Evolutionary conservation across 2,113 vertebrate genomes (phyloP).

Genomic region (Oncorhynchus keta): DNA sequence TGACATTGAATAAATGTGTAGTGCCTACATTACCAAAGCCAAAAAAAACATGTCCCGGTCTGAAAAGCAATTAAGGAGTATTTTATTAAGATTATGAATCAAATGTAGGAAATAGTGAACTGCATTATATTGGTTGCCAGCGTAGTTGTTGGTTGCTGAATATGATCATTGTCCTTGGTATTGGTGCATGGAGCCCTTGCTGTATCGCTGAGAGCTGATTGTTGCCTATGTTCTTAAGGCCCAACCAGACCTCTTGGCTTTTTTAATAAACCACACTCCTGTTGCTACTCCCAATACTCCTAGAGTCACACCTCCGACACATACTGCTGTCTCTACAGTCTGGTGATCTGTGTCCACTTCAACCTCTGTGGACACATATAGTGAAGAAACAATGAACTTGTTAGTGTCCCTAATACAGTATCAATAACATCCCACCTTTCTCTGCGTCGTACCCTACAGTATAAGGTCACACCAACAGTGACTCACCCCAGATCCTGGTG

Average conservation of each 20-base stretch:
- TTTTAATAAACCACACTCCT: constrained; percentile 29
- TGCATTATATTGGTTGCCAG: too few species aligned
- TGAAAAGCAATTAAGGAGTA: too few species aligned
- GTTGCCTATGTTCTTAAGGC: too few species aligned
- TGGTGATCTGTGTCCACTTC: constrained; percentile 4
- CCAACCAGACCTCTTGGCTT: constrained; percentile 14
- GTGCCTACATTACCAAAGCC: too few species aligned
- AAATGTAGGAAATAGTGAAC: too few species aligned
- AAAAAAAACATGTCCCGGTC: too few species aligned
- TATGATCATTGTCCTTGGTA: too few species aligned
- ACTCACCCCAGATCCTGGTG: constrained; percentile 29
- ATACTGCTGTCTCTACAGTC: constrained; percentile 15
- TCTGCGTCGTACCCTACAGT: background rate
- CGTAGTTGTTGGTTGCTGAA: too few species aligned
- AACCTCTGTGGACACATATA: constrained; percentile 21
- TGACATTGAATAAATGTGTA: too few species aligned
- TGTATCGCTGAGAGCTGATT: too few species aligned
- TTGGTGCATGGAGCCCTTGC: too few species aligned
- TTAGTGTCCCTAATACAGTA: background rate
- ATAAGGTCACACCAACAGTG: background rate
- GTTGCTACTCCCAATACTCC: constrained; percentile 34
- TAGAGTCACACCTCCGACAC: constrained; percentile 34
- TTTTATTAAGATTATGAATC: too few species aligned
- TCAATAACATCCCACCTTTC: background rate
- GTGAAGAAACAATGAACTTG: background rate